Evolutionary conservation across 2,888 invertebrate species (phyloP).

Genomic region (Hyles lineata): DNA sequence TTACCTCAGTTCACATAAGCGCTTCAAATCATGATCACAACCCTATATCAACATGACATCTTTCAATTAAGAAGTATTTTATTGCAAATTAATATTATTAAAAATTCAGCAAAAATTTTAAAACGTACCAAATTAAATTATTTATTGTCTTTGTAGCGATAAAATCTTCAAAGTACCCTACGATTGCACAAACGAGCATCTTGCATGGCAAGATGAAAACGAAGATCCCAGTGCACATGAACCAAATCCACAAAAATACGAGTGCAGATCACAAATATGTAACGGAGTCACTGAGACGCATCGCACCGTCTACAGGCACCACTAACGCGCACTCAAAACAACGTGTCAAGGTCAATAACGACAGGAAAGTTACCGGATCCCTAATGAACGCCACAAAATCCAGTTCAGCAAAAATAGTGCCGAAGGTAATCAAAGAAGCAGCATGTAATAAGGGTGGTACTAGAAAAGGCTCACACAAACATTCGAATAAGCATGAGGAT

Average conservation of each 20-base stretch:
- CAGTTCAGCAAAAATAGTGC: conserved; percentile 84
- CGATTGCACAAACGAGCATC: conserved; percentile 33
- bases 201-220: conserved; percentile 53
- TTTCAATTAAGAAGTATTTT: no score
- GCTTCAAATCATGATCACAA: no score
- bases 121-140: no score
- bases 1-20: no score
- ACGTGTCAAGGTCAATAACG: conserved; percentile 39
- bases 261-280: conserved; percentile 38
- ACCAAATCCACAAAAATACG: conserved; percentile 46
- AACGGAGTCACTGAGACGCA: conserved; percentile 38
- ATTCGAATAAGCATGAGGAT: background rate
- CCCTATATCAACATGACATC: no score
- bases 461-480: conserved; percentile 9
- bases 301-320: background rate
- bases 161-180: conserved; percentile 46
- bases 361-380: conserved; percentile 61
- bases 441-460: background rate
- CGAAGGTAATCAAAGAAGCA: conserved; percentile 60
- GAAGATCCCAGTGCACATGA: conserved; percentile 67
- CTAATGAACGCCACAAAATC: conserved; percentile 85
- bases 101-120: no score
- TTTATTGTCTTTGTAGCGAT: conserved; percentile 48
- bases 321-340: conserved; percentile 30
- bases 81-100: no score